Base-by-base conservation (phyloP, 2,888 invertebrate species). In the Bembecia ichneumoniformis region DNA sequence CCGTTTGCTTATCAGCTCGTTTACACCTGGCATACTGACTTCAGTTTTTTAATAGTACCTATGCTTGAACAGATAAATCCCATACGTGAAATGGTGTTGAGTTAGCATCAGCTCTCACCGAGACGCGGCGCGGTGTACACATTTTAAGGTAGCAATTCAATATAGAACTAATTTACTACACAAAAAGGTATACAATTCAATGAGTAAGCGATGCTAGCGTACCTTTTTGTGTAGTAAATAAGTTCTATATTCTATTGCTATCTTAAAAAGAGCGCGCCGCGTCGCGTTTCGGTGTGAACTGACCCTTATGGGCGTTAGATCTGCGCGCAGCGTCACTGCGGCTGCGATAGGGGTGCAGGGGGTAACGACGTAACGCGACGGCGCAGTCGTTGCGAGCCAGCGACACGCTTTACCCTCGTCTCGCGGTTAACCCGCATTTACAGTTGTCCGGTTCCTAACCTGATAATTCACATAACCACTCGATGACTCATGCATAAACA, bases 301-400 rank as follows among this genome's bases (percentile, higher is more conserved):
- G 3, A 5, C 28, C 28, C 9, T 83, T 82, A 82, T 86, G 83
- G 84, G 83, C 82, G 83, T 82, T 81, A 83, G 81, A 82, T 83
- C 77, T 74, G 77, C 76, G 82, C 82, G 83, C 82, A 84, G 82
- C 84, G 84, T 80, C 82, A 84, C 73, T 83, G 84, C 83, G 84
- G 81, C 73, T 68, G 70, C 60, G 69, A 64, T 68, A 64, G 52
- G 60, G 56, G 61, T 49, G 64, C 49, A 63, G 58, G 62, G 59
- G 60, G 59, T 58, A 71, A 65, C 62, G 63, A 14, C 46, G 34
- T 62, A 67, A 63, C 64, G 68, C 64, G 64, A 59, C 56, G 59
- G 53, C 59, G 59, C 53, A 57, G 56, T 56, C 28, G 28, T 28
- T 28, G 47, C 55, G 52, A 51, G 47, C 66, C 51, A 58, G 64